These are phyloP conservation scores for Microtus ochrogaster DNA, from an alignment of 2,113 vertebrate genomes.

Conservation along the genomic window DNA sequence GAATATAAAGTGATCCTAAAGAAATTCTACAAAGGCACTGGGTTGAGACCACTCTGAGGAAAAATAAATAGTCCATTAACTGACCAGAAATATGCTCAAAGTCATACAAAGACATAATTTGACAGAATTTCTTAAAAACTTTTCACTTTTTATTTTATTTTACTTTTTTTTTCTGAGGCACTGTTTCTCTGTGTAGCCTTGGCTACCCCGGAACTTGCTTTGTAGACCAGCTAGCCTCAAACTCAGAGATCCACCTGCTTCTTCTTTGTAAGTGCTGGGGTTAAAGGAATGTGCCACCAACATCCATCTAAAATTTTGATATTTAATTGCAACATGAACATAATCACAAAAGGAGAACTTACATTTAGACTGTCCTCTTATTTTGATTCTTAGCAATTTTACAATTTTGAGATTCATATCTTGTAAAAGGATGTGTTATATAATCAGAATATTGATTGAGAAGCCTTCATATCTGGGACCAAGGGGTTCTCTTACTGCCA, in stretches of 20 bases:
- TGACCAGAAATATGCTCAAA: neutral
- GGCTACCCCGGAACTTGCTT: neutral
- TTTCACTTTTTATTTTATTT: neutral
- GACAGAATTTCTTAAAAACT: neutral
- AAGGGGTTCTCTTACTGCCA: neutral
- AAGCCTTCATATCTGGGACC: neutral
- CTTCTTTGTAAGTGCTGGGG: neutral
- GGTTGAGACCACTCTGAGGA: neutral
- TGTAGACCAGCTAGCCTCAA: neutral
- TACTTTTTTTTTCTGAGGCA: neutral
- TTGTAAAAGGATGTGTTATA: neutral
- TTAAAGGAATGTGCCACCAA: neutral
- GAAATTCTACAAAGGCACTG: neutral
- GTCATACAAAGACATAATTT: neutral
- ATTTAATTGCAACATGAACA: neutral
- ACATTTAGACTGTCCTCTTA: neutral
- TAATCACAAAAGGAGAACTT: neutral
- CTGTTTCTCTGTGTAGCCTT: neutral
- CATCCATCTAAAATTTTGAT: neutral
- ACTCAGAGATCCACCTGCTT: neutral
- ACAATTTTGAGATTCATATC: neutral
- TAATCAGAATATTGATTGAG: neutral
- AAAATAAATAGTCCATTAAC: neutral
- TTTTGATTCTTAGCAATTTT: neutral
- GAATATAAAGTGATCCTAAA: neutral